Evolutionary conservation across 2,797 vertebrate species (phyloP).

Genomic region (Gastrophryne carolinensis): DNA sequence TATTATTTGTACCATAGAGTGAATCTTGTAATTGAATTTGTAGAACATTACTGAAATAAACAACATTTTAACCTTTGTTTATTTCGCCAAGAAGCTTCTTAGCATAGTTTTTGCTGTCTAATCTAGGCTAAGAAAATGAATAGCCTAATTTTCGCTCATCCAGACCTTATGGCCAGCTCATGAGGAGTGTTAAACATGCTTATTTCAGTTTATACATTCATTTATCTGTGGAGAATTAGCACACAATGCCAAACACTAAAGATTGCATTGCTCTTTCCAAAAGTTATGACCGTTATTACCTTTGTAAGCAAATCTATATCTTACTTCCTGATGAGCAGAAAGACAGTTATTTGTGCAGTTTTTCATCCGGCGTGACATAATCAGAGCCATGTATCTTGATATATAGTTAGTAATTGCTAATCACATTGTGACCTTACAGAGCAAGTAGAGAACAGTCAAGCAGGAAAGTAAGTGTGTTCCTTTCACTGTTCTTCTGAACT

Average conservation of each 20-base stretch:
- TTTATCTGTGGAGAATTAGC: not conserved
- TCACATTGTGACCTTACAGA: not conserved
- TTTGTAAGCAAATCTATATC: slow-evolving; percentile 3
- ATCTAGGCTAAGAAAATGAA: slow-evolving; percentile 18
- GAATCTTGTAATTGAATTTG: not conserved
- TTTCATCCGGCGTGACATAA: not conserved
- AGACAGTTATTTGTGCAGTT: slow-evolving; percentile 12
- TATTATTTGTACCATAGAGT: not conserved
- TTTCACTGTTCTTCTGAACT: not conserved
- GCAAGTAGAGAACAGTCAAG: not conserved
- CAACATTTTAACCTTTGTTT: slow-evolving; percentile 4
- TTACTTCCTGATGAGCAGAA: not conserved
- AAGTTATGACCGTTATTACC: slow-evolving; percentile 10
- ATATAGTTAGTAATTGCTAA: not conserved
- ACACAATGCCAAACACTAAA: slow-evolving; percentile 2
- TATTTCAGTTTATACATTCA: not conserved
- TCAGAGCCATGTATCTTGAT: not conserved
- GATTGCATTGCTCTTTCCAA: slow-evolving; percentile 12
- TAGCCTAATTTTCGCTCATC: not conserved
- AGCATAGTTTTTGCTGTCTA: not conserved
- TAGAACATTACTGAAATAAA: not conserved
- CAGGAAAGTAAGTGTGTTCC: not conserved
- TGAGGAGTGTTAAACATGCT: slow-evolving; percentile 3
- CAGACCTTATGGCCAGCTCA: slow-evolving; percentile 17
- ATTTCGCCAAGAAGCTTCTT: not conserved